phyloP scores from a whole-genome alignment of 2,888 invertebrate species.

The Carcina quercana region DNA sequence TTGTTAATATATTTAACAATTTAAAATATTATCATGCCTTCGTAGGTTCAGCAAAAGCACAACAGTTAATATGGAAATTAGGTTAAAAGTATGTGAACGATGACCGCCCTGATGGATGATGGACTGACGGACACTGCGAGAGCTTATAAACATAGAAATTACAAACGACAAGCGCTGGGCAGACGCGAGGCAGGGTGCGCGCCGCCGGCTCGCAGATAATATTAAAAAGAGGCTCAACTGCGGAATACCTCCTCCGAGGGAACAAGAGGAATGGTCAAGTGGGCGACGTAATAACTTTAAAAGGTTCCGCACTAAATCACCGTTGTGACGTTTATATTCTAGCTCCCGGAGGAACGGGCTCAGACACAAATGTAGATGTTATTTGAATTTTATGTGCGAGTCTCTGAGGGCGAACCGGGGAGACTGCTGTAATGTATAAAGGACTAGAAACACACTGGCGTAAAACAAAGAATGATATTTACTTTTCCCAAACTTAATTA shows the following conservation, averaged over 20 bases:
- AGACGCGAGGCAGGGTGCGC: no score
- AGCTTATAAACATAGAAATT: no score
- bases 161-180: no score
- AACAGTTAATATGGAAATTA: no score
- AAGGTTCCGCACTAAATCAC: constrained; percentile 3
- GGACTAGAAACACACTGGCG: not conserved
- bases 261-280: constrained; percentile 15
- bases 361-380: constrained; percentile 1
- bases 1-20: no score
- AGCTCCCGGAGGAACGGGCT: not conserved
- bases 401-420: not conserved
- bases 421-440: not conserved
- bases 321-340: not conserved
- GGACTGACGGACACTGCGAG: no score
- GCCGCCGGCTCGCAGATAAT: no score
- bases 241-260: constrained; percentile 17
- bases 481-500: not conserved
- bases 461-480: not conserved
- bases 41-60: no score
- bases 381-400: not conserved
- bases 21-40: no score
- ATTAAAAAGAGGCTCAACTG: constrained; percentile 32
- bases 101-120: no score
- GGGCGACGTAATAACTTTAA: constrained; percentile 4
- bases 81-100: no score